Evolutionary conservation across 2,888 invertebrate genomes (phyloP).

Genomic region (Ormyrus labotus): DNA sequence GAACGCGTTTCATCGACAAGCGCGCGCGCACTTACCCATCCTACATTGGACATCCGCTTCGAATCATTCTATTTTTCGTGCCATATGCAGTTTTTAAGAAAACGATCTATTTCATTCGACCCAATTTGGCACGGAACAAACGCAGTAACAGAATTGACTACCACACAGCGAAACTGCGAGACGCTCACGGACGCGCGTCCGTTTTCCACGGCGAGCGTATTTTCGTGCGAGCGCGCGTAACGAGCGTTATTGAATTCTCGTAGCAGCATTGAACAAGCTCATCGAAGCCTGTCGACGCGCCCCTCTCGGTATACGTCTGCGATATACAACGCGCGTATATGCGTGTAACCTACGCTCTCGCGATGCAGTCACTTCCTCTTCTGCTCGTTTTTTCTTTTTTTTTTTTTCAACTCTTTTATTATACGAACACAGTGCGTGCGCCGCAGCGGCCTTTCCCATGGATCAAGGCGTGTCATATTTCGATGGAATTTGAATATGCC

Average conservation of each 20-base stretch:
- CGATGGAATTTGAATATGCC: constrained; percentile 49
- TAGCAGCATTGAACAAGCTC: constrained; percentile 67
- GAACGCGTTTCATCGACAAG: too few relatives aligned
- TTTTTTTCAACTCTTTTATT: not conserved
- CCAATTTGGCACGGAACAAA: too few relatives aligned
- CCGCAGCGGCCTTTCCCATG: constrained; percentile 15
- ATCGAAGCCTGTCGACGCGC: constrained; percentile 69
- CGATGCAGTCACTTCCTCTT: constrained; percentile 40
- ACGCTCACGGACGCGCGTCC: not conserved
- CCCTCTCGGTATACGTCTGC: constrained; percentile 8
- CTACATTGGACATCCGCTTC: too few relatives aligned
- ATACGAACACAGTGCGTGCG: not conserved
- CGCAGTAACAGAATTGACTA: too few relatives aligned
- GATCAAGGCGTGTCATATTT: constrained; percentile 53
- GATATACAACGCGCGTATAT: not conserved
- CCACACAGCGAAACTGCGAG: not conserved
- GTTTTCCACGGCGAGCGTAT: constrained; percentile 20
- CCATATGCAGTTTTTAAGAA: too few relatives aligned
- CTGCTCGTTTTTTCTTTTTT: not conserved
- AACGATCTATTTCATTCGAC: too few relatives aligned
- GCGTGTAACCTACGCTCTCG: not conserved
- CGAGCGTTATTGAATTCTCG: constrained; percentile 54
- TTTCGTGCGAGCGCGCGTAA: constrained; percentile 42
- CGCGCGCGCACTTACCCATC: too few relatives aligned
- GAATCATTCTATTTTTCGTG: too few relatives aligned